These are phyloP conservation scores for Pogonus chalceus DNA, from an alignment of 1,140 invertebrate genomes.

Conservation along the genomic window DNA sequence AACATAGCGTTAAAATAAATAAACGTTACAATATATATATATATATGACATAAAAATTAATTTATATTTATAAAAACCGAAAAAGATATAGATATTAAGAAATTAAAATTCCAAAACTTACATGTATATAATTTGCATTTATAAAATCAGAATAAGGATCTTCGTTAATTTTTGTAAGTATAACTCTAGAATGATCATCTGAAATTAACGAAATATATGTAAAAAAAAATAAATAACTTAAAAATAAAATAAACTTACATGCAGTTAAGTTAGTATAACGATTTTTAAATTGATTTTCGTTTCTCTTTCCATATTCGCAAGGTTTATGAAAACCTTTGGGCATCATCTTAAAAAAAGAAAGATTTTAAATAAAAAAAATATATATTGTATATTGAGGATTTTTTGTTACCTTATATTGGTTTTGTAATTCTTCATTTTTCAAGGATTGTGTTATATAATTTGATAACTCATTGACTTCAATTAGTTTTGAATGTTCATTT, in stretches of 20 bases:
- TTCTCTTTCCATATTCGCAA: neutral
- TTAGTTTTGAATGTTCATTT: neutral
- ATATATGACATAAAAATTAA: too few species aligned
- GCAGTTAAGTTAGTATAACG: conserved; percentile 66
- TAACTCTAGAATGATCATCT: conserved; percentile 66
- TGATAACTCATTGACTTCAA: neutral
- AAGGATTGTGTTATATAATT: neutral
- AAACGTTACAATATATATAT: too few species aligned
- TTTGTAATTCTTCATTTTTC: neutral
- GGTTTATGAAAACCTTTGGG: neutral
- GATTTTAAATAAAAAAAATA: neutral
- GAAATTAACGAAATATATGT: conserved; percentile 17
- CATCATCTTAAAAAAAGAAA: neutral
- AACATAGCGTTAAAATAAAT: too few species aligned
- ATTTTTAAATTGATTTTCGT: conserved; percentile 55
- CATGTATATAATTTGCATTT: conserved; percentile 67
- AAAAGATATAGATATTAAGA: neutral
- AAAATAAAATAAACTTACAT: conserved; percentile 46
- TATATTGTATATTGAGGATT: too few species aligned
- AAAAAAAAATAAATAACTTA: too few species aligned
- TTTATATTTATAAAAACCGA: too few species aligned
- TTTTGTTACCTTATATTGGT: neutral
- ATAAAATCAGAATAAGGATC: conserved; percentile 54
- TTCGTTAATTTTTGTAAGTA: conserved; percentile 46
- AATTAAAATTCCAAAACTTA: conserved; percentile 29